Base-by-base conservation (phyloP, 2,113 vertebrate species). In the Etia nguti region DNA sequence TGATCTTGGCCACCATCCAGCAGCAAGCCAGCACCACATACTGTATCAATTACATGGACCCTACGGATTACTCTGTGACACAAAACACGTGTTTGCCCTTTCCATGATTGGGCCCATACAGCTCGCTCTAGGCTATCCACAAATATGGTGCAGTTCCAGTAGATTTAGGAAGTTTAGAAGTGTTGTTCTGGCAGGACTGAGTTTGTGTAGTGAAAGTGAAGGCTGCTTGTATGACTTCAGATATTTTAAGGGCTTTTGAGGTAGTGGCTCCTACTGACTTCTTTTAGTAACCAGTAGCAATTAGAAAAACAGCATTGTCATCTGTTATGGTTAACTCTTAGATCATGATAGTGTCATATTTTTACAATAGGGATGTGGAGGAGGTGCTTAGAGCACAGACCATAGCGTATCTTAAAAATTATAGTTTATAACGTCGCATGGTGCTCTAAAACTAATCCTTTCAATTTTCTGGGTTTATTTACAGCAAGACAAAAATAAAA, bases 11-110 rank as follows among this genome's bases (percentile, higher is more conserved):
- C 84, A 62, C 60, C 54, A 43, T 91, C 84, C 90, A 89, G 88
- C 84, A 84, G 80, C 68, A 89, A 34, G 65, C 88, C 87, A 41
- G 77, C 83, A 36, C 82, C 83, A 92, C 94, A 96, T 57, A 88
- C 82, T 89, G 88, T 70, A 88, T 92, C 92, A 89, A 95, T 96
- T 94, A 95, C 83, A 81, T 16, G 79, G 60, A 57, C 77, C 82
- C 88, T 86, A 29, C n/a, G 54, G 89, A 94, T 94, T 93, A 92
- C 59, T 85, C 43, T 46, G 31, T 75, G 87, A 93, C 88, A 88
- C 84, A 92, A 92, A 96, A 95, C 93, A 94, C 86, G 88, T 93
- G 94, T 86, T 89, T 81, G 89, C 79, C 80, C 75, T 86, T 79
- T 34, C 50, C 62, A 80, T 87, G 90, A 91, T 57, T 73, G 75